Evolutionary conservation across 2,113 vertebrate genomes (phyloP).

Genomic region (Catharus minimus): DNA sequence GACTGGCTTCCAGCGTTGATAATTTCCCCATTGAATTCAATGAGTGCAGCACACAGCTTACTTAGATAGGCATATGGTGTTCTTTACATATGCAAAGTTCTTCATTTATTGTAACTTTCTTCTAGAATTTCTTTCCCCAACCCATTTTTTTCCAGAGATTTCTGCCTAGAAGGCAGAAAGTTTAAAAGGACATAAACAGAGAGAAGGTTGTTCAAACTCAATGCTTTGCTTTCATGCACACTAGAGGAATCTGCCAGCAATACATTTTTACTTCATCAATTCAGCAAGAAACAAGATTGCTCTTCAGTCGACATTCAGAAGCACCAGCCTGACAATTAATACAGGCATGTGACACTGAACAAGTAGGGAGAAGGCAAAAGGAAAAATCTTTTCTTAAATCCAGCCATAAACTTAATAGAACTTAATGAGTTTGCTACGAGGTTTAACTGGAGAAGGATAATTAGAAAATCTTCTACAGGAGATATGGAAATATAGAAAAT

Average conservation of each 20-base stretch:
- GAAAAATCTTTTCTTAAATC: neutral
- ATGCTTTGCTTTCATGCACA: neutral
- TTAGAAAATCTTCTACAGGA: neutral
- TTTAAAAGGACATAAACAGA: slow-evolving; percentile 11
- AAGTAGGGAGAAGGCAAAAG: neutral
- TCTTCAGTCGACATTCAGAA: slow-evolving; percentile 43
- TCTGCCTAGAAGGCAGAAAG: slow-evolving; percentile 22
- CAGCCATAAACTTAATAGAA: neutral
- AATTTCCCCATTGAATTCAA: neutral
- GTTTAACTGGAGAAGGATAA: neutral
- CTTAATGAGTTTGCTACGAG: neutral
- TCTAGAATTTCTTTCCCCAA: neutral
- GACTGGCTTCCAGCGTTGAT: neutral
- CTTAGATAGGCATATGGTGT: neutral
- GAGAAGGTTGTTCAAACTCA: slow-evolving; percentile 26
- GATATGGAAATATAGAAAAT: neutral
- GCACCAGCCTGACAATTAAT: slow-evolving; percentile 28
- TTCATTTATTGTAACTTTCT: neutral
- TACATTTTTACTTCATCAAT: slow-evolving; percentile 41
- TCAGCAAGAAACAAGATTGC: slow-evolving; percentile 47
- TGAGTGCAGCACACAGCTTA: neutral
- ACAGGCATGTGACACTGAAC: neutral
- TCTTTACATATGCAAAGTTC: neutral
- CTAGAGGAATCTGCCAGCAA: slow-evolving; percentile 11
- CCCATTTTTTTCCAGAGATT: neutral